Evolutionary conservation across 2,888 invertebrate genomes (phyloP).

Genomic region (Parnassius mnemosyne): DNA sequence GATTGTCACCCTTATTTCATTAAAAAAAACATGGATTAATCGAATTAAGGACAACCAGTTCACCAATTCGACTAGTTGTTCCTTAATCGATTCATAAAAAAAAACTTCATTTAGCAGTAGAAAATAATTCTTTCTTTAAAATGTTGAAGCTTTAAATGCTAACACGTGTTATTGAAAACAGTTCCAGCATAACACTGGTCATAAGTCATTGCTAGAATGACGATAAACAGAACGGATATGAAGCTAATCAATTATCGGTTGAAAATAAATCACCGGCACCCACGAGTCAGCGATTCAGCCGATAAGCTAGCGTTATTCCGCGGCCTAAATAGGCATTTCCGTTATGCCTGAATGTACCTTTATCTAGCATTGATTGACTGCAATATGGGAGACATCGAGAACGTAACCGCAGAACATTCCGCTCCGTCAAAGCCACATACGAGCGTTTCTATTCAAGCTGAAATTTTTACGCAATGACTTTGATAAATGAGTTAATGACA

Average conservation of each 20-base stretch:
- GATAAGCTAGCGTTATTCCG: conserved; percentile 2
- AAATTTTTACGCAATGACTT: conserved; percentile 8
- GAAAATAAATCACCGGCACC: conserved; percentile 23
- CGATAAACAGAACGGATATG: conserved; percentile 19
- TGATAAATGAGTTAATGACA: conserved; percentile 3
- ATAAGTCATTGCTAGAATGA: conserved; percentile 7
- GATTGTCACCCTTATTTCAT: no score
- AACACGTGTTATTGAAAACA: no score
- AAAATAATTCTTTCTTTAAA: no score
- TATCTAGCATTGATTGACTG: conserved; percentile 20
- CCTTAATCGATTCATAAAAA: no score
- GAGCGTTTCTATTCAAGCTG: conserved; percentile 3
- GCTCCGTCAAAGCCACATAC: not conserved
- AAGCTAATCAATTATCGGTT: conserved; percentile 22
- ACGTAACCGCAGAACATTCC: conserved; percentile 15
- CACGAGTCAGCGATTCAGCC: conserved; percentile 13
- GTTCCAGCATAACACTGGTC: conserved; percentile 1
- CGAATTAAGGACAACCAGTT: no score
- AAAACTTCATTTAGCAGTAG: no score
- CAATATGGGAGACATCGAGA: conserved; percentile 10
- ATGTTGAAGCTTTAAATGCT: no score
- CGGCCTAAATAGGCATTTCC: conserved; percentile 1
- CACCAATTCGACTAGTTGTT: no score
- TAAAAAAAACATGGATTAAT: no score
- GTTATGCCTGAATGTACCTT: conserved; percentile 10